Conservation (phyloP, 2,888 invertebrate species). For the Agrochola circellaris region DNA sequence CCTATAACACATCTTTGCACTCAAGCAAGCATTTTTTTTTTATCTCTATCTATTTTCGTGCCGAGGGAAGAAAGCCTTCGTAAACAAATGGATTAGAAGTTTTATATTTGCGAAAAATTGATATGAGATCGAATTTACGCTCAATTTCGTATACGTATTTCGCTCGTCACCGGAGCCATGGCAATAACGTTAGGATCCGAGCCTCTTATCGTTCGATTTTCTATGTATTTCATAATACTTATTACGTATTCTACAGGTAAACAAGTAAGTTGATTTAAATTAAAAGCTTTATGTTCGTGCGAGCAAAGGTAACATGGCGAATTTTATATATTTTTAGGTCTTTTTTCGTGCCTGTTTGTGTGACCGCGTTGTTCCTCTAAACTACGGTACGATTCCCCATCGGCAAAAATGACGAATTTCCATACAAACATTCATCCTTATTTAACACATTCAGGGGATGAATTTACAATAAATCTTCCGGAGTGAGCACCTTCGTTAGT, state of each 20-base stretch:
- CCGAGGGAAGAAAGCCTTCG: background rate
- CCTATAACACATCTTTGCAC: background rate
- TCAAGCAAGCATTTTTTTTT: background rate
- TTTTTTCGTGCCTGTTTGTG: background rate
- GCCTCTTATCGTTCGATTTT: constrained; percentile 31
- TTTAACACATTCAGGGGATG: too few species aligned
- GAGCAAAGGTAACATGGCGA: background rate
- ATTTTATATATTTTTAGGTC: too few species aligned
- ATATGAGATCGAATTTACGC: constrained; percentile 49
- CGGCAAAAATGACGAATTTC: too few species aligned
- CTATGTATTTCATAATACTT: background rate
- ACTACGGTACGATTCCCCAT: too few species aligned
- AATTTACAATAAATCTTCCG: too few species aligned
- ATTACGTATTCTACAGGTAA: constrained; percentile 12
- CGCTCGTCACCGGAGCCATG: constrained; percentile 41
- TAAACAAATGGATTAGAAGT: constrained; percentile 29
- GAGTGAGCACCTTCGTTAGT: too few species aligned
- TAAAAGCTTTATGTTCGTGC: background rate
- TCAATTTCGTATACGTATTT: constrained; percentile 53
- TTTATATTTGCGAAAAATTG: constrained; percentile 38
- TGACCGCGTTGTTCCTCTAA: too few species aligned
- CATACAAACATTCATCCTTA: too few species aligned
- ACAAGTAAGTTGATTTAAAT: background rate
- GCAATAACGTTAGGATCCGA: constrained; percentile 37
- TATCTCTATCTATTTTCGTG: background rate